Evolutionary conservation across 2,888 invertebrate species (phyloP).

Genomic region (Agonopterix subpropinquella): DNA sequence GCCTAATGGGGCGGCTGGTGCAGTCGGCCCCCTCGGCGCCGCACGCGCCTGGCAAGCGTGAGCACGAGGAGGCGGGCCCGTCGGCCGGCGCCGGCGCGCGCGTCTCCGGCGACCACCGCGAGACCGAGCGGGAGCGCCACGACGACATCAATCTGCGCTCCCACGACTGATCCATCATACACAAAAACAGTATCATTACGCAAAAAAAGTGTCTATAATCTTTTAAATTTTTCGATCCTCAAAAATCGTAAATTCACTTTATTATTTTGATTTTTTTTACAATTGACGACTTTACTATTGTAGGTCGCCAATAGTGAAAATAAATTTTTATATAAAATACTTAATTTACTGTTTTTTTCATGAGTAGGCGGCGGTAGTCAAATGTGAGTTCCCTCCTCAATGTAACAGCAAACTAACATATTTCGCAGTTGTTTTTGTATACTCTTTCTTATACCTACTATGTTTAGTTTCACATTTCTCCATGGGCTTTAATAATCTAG

Average conservation of each 20-base stretch:
- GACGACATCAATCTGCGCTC: conserved; percentile 65
- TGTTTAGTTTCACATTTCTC: not conserved
- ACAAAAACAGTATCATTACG: conserved; percentile 8
- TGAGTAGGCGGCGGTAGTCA: too few relatives aligned
- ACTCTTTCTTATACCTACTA: not conserved
- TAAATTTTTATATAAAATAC: conserved; percentile 44
- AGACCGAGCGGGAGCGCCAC: conserved; percentile 60
- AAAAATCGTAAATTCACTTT: conserved; percentile 57
- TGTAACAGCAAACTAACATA: not conserved
- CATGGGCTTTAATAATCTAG: not conserved
- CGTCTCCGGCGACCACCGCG: conserved; percentile 66
- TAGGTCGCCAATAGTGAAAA: conserved; percentile 64
- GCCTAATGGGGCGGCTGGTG: conserved; percentile 76
- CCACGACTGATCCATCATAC: conserved; percentile 36
- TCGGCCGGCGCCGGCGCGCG: conserved; percentile 59
- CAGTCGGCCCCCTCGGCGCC: conserved; percentile 75
- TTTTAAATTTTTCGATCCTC: conserved; percentile 43
- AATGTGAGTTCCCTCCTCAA: too few relatives aligned
- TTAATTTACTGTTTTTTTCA: not conserved
- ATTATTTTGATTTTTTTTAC: conserved; percentile 63
- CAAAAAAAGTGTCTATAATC: conserved; percentile 32
- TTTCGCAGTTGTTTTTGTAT: not conserved
- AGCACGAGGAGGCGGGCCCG: conserved; percentile 61
- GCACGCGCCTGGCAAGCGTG: conserved; percentile 50
- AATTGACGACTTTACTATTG: conserved; percentile 64